Evolutionary conservation across 2,113 vertebrate genomes (phyloP), one percentile per base, ranked within the genome.

Genomic region (Calyptommatus sinebrachiatus): DNA sequence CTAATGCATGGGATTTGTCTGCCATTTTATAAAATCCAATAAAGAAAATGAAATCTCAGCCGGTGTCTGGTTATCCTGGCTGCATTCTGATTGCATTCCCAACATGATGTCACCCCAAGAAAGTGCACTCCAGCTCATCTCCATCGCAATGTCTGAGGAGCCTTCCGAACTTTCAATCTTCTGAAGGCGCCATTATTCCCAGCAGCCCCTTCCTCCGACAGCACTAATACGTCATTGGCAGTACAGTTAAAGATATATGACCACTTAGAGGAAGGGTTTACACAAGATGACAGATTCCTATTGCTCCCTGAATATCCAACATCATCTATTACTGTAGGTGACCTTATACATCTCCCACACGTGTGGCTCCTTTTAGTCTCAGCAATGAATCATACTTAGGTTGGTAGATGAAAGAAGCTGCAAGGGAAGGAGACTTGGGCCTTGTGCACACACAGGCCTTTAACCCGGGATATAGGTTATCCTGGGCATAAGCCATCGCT

Each of bases 211-310:
- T 74, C 69, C 22, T 53, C 14, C 76, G 68, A 26, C 76, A 35
- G 41, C 50, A 74, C 50, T 35, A 69, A 81, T 70, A 69, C 14
- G 48, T 76, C 73, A 35, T 29, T 50, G 18, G 3, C 35, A 24
- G 31, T 46, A 70, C 35, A 62, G 35, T 71, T 35, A 70, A 73
- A 79, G 82, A 79, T 78, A 78, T 83, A 75, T 16, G 76, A 45
- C 22, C 82, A 50, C 65, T 74, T 74, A 79, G 76, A 48, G n/a
- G 57, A 79, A 74, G 57, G 76, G 82, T 70, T 83, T 83, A 79
- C 63, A 83, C 57, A 75, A 83, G 41, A 79, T 53, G 76, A 79
- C 26, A 24, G 57, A 83, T 83, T 74, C 41, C 60, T 74, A 68
- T 74, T 70, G 76, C 72, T 79, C 76, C 71, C 72, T 35, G 28